Base-by-base conservation (phyloP, 2,797 vertebrate genomes). In the Nothura maculosa region DNA sequence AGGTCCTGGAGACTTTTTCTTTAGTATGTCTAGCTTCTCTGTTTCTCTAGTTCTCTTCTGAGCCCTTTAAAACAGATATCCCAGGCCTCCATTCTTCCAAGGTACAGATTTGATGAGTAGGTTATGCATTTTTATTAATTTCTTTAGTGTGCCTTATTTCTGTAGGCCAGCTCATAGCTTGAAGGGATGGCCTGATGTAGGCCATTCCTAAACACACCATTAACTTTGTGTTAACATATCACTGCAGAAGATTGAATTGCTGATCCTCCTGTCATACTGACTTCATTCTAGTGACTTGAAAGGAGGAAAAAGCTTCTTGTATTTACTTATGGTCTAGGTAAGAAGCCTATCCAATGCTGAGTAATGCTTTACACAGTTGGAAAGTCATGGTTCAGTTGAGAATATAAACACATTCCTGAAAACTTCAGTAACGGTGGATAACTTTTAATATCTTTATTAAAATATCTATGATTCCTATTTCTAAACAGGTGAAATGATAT, bases 361-460 rank as follows among this genome's bases (percentile, higher is more conserved):
- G 38, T 83, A 62, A 77, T 34, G 28, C 64, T 87, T 85, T 69
- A 94, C 43, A 82, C 54, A 85, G 81, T 84, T 90, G 77, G 50
- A 16, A 82, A 74, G 68, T 81, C 38, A 89, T 85, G 25, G 19
- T 81, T 89, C 34, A 75, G 42, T 25, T 3, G 8, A 66, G 61
- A 82, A 72, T 87, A 36, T 70, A 87, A 74, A 77, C 20, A 74
- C 8, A 68, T 80, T 90, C 72, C 67, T 34, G 63, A 64, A 74
- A 82, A 74, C 15, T 85, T 80, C 36, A 78, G 40, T 69, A 80
- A 45, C 10, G 84, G 77, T 58, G 68, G 43, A 57, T 50, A 40
- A 42, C 27, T 79, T 68, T 87, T 57, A 85, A 74, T 66, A 18
- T 60, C 16, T 68, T 83, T 83, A 50, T 69, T 94, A 55, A 87